phyloP scores from a whole-genome alignment of 2,888 invertebrate species.

The Papilio gigon region DNA sequence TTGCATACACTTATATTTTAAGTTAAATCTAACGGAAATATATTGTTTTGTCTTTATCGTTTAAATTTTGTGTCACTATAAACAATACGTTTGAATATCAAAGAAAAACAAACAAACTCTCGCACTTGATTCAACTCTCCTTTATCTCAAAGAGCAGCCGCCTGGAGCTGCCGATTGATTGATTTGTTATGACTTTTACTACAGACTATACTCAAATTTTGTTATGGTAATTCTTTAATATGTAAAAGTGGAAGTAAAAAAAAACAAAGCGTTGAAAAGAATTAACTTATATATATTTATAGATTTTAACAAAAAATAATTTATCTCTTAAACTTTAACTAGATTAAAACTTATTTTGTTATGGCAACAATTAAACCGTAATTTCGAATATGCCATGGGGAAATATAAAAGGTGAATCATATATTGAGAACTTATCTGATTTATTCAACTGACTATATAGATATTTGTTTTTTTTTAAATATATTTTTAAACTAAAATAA shows the following conservation, averaged over 20 bases:
- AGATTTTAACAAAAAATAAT: too few species aligned
- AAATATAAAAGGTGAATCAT: too few species aligned
- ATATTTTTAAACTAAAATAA: too few species aligned
- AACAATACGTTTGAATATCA: conserved; percentile 30
- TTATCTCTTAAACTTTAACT: too few species aligned
- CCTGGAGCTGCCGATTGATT: conserved; percentile 41
- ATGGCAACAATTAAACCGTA: not conserved
- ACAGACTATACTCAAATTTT: not conserved
- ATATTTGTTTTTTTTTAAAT: too few species aligned
- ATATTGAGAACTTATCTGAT: too few species aligned
- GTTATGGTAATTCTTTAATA: not conserved
- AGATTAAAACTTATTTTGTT: too few species aligned
- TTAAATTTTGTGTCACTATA: conserved; percentile 17
- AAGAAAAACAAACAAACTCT: conserved; percentile 44
- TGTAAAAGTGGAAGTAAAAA: not conserved
- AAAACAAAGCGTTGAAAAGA: not conserved
- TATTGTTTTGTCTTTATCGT: not conserved
- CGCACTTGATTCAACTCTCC: conserved; percentile 27
- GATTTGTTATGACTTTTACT: conserved; percentile 34
- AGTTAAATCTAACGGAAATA: conserved; percentile 9
- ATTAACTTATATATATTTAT: not conserved
- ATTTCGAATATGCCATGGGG: too few species aligned
- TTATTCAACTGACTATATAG: too few species aligned
- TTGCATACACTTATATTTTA: conserved; percentile 23
- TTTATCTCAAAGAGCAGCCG: conserved; percentile 38